Percentiles rank a stretch among this genome's conserved stretches.
These are phyloP conservation scores for Syncerus caffer DNA, from an alignment of 2,797 vertebrate species.

Conservation along the genomic window DNA sequence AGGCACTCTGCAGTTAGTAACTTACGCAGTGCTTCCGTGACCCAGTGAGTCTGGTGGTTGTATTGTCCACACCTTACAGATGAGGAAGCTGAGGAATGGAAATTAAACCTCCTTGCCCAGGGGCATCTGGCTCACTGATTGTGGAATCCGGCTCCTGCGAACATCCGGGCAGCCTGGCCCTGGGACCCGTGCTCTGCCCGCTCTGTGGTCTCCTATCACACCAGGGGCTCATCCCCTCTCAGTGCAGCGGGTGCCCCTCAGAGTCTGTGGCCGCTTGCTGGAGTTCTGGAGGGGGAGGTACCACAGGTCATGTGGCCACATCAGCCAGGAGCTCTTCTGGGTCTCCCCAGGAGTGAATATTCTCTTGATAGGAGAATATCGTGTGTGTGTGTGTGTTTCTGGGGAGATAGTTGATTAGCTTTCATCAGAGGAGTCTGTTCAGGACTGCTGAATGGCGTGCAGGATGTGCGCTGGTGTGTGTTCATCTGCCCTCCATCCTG, in stretches of 20 bases:
- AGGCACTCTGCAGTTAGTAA: background rate
- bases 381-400: background rate
- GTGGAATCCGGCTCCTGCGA: background rate
- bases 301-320: background rate
- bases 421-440: background rate
- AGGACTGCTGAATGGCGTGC: background rate
- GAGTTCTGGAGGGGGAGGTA: background rate
- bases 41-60: background rate
- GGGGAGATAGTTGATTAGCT: background rate
- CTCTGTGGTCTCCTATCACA: fast-evolving
- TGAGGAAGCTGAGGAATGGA: background rate
- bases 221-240: fast-evolving
- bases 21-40: background rate
- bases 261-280: background rate
- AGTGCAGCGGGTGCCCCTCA: fast-evolving
- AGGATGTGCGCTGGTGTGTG: background rate
- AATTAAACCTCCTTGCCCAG: background rate
- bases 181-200: fast-evolving
- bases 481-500: background rate
- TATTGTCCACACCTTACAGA: background rate
- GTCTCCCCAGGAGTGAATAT: background rate
- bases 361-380: background rate
- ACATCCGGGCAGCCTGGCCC: background rate
- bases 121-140: background rate
- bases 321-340: background rate